A percentile compares a stretch with the other conserved stretches of the same genome.
phyloP scores from a whole-genome alignment of 2,113 vertebrate species.

The Malurus melanocephalus region DNA sequence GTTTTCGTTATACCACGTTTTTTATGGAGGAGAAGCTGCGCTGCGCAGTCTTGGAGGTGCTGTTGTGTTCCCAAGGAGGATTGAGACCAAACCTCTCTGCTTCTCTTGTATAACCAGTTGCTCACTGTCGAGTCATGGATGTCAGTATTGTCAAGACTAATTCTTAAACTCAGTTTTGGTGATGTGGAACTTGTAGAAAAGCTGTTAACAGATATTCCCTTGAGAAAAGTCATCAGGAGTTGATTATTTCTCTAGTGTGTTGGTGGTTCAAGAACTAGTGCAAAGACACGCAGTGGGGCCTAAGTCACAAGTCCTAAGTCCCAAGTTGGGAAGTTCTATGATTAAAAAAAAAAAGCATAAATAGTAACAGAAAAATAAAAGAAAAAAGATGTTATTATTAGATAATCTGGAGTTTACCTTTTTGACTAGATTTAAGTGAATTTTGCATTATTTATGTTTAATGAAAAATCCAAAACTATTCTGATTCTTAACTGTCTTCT shows the following conservation, averaged over 20 bases:
- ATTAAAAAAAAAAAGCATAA: neutral
- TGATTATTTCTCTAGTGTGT: neutral
- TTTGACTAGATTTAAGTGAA: neutral
- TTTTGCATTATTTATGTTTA: slow-evolving; percentile 5
- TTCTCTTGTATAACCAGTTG: neutral
- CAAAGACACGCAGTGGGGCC: neutral
- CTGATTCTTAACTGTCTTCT: neutral
- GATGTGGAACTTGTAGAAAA: neutral
- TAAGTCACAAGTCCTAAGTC: neutral
- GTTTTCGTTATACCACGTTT: neutral
- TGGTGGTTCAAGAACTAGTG: neutral
- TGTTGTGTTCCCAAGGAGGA: rapidly evolving
- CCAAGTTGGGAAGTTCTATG: neutral
- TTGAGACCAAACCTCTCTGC: neutral
- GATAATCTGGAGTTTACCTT: neutral
- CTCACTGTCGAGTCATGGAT: neutral
- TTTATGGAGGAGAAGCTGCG: neutral
- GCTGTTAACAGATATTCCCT: neutral
- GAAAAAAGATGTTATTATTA: neutral
- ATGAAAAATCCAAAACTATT: neutral
- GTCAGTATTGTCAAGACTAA: neutral
- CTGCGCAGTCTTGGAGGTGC: neutral
- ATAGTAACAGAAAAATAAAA: neutral
- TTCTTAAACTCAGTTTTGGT: neutral
- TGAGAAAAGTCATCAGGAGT: neutral